A percentile compares a stretch with the other conserved stretches of the same genome.
These are phyloP conservation scores for Stegastes partitus DNA, from an alignment of 2,113 vertebrate species.

Conservation along the genomic window DNA sequence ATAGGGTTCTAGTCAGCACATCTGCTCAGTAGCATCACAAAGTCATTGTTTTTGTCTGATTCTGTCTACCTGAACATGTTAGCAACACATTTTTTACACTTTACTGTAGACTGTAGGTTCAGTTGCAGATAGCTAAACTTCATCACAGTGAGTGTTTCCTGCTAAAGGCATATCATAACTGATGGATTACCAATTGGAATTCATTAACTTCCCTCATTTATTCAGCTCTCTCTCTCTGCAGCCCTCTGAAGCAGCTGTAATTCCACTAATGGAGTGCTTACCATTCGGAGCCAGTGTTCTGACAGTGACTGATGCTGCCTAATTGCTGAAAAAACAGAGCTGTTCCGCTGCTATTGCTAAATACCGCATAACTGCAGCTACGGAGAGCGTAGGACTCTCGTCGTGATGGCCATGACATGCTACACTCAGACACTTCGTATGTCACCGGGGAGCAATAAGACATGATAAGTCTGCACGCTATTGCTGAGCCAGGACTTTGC, in stretches of 20 bases:
- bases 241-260: constrained; percentile 70
- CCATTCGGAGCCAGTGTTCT: constrained; percentile 64
- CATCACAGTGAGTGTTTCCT: constrained; percentile 22
- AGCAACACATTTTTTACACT: constrained; percentile 6
- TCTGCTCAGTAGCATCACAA: neutral
- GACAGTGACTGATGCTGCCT: constrained; percentile 72
- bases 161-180: constrained; percentile 30
- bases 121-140: neutral
- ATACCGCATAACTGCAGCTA: constrained; percentile 46
- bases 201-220: constrained; percentile 49
- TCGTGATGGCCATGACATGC: constrained; percentile 34
- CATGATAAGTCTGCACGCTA: constrained; percentile 14
- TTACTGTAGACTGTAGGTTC: neutral
- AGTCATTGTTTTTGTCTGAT: constrained; percentile 3
- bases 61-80: constrained; percentile 15
- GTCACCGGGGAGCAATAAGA: constrained; percentile 38
- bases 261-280: constrained; percentile 79
- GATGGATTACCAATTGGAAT: constrained; percentile 53
- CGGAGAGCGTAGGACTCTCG: constrained; percentile 10
- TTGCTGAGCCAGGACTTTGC: constrained; percentile 45
- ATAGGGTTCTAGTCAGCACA: neutral
- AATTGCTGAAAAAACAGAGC: constrained; percentile 57
- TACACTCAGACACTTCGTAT: constrained; percentile 22
- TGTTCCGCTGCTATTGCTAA: constrained; percentile 40
- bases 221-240: constrained; percentile 43